Conservation (phyloP, 1,140 invertebrate species). For the Drosophila ambigua region DNA sequence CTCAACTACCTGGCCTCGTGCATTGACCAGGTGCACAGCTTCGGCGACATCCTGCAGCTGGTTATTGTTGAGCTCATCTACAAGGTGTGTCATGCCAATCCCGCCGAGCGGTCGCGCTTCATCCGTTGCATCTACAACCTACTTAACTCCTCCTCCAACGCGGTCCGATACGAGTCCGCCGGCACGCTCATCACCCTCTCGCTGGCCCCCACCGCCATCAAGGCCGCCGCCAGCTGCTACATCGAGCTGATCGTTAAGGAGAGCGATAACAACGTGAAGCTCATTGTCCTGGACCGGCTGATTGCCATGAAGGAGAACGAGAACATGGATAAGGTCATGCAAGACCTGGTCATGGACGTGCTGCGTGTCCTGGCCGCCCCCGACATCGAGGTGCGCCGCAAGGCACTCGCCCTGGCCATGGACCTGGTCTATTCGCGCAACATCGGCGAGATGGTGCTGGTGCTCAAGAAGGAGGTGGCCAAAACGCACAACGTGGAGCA, state of each 20-base stretch:
- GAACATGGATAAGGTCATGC: slow-evolving; percentile 95
- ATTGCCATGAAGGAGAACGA: slow-evolving; percentile 94
- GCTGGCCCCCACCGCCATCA: slow-evolving; percentile 97
- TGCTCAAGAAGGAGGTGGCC: slow-evolving; percentile 97
- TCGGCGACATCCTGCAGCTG: slow-evolving; percentile 98
- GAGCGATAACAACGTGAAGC: slow-evolving; percentile 99
- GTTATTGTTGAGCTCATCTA: slow-evolving; percentile 99
- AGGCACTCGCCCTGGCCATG: slow-evolving; percentile 94
- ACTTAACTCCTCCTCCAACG: slow-evolving; percentile 97
- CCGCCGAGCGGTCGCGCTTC: slow-evolving; percentile 97
- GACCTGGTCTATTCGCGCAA: slow-evolving; percentile 97
- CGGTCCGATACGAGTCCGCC: slow-evolving; percentile 99
- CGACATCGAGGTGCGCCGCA: slow-evolving; percentile 96
- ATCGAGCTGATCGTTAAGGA: slow-evolving; percentile 99
- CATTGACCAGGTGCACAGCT: slow-evolving; percentile 96
- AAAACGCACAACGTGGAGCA: slow-evolving; percentile 96
- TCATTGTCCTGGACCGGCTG: slow-evolving; percentile 98
- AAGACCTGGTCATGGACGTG: slow-evolving; percentile 99
- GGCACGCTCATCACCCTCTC: slow-evolving; percentile 99
- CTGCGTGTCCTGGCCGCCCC: slow-evolving; percentile 96
- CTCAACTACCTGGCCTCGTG: slow-evolving; percentile 96
- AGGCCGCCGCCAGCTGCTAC: slow-evolving; percentile 98
- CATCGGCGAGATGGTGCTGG: slow-evolving; percentile 97
- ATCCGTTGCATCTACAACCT: slow-evolving; percentile 99
- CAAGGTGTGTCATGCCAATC: slow-evolving; percentile 99